Percentiles rank a stretch among this genome's conserved stretches.
These are phyloP conservation scores for Cynocephalus volans DNA, from an alignment of 2,113 vertebrate species.

Conservation along the genomic window DNA sequence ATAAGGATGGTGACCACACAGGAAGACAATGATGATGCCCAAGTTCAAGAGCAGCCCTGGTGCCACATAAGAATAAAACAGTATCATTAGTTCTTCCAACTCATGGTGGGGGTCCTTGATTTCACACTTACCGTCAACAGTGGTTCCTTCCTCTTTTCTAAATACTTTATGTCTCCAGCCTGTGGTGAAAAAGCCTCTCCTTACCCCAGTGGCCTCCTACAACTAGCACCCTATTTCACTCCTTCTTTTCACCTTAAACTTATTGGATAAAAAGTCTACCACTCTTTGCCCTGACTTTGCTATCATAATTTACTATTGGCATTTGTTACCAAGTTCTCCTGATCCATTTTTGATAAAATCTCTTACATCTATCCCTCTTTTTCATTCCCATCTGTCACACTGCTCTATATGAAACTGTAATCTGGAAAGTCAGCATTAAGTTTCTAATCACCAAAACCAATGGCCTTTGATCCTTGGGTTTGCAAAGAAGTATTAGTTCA, in stretches of 20 bases:
- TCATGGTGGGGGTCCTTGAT: not conserved
- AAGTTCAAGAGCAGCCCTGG: not conserved
- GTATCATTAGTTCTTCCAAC: not conserved
- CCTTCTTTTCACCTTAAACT: not conserved
- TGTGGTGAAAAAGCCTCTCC: not conserved
- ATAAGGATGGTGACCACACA: not conserved
- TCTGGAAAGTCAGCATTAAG: slow-evolving; percentile 22
- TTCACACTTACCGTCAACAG: not conserved
- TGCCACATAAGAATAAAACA: not conserved
- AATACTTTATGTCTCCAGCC: not conserved
- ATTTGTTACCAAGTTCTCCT: not conserved
- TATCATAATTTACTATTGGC: not conserved
- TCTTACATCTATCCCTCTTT: not conserved
- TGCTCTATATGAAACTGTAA: slow-evolving; percentile 13
- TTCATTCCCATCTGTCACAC: not conserved
- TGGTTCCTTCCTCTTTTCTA: not conserved
- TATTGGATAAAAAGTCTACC: not conserved
- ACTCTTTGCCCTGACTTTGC: not conserved
- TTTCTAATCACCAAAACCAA: slow-evolving; percentile 41
- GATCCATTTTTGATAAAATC: not conserved
- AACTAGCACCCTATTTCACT: not conserved
- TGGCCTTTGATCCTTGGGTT: not conserved
- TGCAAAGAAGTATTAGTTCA: slow-evolving; percentile 58
- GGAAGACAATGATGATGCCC: not conserved
- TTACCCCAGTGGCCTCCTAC: not conserved